phyloP scores from a whole-genome alignment of 2,888 invertebrate species.

The Apodemia zela region DNA sequence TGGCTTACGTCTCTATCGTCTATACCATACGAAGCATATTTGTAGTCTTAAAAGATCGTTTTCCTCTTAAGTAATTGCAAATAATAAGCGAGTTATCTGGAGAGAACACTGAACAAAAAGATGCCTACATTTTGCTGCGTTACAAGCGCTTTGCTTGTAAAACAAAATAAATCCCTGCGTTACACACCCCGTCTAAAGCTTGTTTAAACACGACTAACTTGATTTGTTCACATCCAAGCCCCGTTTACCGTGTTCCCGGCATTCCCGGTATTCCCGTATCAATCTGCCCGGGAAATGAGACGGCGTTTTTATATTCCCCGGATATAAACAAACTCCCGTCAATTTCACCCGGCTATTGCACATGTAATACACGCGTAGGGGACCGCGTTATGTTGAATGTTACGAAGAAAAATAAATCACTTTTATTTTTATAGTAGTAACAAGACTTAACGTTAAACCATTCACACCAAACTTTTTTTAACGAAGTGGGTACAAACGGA shows the following conservation, averaged over 20 bases:
- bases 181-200: neutral
- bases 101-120: neutral
- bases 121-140: neutral
- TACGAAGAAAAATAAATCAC: neutral
- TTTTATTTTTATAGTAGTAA: neutral
- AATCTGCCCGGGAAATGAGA: slow-evolving; percentile 10
- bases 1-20: too few species aligned
- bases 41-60: too few species aligned
- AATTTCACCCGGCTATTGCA: slow-evolving; percentile 12
- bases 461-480: too few species aligned
- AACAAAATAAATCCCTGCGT: slow-evolving; percentile 1
- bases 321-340: slow-evolving; percentile 11
- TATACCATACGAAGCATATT: too few species aligned
- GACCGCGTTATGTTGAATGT: neutral
- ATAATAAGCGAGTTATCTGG: neutral
- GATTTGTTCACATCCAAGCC: slow-evolving; percentile 10
- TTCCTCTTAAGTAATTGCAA: neutral
- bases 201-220: slow-evolving; percentile 7
- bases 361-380: neutral
- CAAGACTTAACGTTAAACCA: neutral
- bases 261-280: neutral
- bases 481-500: too few species aligned
- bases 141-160: neutral
- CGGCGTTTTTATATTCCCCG: slow-evolving; percentile 6
- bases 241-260: neutral